phyloP scores from a whole-genome alignment of 2,888 invertebrate genomes.

The Ormyrus thymus region DNA sequence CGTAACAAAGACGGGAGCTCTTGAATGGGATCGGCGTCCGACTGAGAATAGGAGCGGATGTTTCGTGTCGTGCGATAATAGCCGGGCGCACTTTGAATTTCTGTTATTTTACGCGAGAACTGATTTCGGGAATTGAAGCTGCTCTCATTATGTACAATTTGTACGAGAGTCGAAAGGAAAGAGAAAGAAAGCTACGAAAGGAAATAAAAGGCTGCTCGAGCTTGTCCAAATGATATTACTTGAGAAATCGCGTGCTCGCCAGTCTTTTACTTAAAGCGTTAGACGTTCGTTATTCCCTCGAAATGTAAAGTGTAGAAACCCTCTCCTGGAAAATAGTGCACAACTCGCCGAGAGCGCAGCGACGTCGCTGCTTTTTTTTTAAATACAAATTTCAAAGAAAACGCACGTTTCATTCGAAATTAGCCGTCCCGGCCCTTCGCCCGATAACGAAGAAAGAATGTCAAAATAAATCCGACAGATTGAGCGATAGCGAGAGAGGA shows the following conservation, averaged over 20 bases:
- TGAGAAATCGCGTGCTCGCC: slow-evolving; percentile 50
- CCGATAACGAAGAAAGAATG: background rate
- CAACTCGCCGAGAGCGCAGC: too few species aligned
- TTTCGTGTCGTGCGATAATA: too few species aligned
- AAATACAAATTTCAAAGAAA: background rate
- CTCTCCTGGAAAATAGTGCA: background rate
- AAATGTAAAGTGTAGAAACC: slow-evolving; percentile 45
- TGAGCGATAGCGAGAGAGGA: background rate
- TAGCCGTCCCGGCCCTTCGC: slow-evolving; percentile 14
- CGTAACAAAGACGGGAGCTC: too few species aligned
- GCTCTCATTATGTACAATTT: slow-evolving; percentile 14
- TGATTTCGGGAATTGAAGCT: background rate
- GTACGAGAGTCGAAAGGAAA: background rate
- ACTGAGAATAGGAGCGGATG: too few species aligned
- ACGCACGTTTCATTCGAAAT: background rate
- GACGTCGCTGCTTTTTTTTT: too few species aligned
- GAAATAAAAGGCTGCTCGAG: slow-evolving; percentile 33
- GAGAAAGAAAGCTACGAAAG: slow-evolving; percentile 39
- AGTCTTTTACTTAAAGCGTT: slow-evolving; percentile 35
- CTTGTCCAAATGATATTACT: slow-evolving; percentile 48
- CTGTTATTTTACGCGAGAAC: background rate
- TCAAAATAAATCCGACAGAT: slow-evolving; percentile 15
- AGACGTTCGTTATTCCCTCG: slow-evolving; percentile 41
- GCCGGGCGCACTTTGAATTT: too few species aligned
- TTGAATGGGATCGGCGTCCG: too few species aligned